Percentiles rank a stretch among this genome's conserved stretches.
Conservation (phyloP, 2,888 invertebrate species). For the Trachelus iudaicus region DNA sequence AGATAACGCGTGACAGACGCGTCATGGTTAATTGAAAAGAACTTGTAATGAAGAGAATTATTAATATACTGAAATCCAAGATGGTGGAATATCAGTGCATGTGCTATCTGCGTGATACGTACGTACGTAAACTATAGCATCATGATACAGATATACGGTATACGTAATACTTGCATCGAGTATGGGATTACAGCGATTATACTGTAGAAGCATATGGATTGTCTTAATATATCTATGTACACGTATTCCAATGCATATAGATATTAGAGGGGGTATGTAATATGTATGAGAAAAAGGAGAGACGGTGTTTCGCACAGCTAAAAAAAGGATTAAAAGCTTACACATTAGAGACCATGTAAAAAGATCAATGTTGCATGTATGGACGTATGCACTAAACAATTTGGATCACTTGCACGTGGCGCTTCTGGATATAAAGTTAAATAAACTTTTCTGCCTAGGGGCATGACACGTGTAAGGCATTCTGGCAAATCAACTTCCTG, state of each 20-base stretch:
- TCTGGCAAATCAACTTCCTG: neutral
- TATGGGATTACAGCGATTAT: too few species aligned
- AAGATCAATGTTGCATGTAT: neutral
- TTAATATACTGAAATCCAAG: neutral
- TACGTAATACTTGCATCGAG: too few species aligned
- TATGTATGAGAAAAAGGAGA: neutral
- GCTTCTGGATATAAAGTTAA: neutral
- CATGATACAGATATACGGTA: too few species aligned
- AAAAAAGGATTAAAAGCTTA: neutral
- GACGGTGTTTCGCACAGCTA: neutral
- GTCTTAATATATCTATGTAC: too few species aligned
- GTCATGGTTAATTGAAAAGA: neutral
- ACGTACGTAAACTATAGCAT: too few species aligned
- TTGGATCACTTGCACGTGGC: neutral
- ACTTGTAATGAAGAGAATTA: neutral
- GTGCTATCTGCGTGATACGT: neutral
- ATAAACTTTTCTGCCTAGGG: neutral
- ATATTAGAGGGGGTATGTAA: neutral
- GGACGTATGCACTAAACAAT: neutral
- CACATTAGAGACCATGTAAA: neutral
- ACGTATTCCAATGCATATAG: too few species aligned
- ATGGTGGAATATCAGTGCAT: neutral
- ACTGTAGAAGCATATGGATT: too few species aligned
- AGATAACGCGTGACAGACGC: neutral
- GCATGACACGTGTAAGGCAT: neutral